Evolutionary conservation across 2,113 vertebrate genomes (phyloP).

Genomic region (Zosterops japonicus): DNA sequence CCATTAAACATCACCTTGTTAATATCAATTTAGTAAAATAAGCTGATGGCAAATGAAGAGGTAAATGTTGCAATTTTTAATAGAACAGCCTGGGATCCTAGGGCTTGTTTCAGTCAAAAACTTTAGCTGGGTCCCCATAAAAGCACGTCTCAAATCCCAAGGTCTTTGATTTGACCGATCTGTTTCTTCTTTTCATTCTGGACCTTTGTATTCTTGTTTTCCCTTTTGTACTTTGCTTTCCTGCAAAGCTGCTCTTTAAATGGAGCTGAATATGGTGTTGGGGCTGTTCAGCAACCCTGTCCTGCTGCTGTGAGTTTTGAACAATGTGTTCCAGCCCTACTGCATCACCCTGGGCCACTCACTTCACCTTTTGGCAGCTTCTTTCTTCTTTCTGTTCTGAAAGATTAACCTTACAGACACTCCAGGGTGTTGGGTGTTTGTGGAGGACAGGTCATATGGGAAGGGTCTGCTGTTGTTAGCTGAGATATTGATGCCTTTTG

Average conservation of each 20-base stretch:
- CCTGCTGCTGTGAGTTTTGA: not conserved
- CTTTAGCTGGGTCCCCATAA: not conserved
- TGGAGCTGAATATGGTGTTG: not conserved
- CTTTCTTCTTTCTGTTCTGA: not conserved
- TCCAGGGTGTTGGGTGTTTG: not conserved
- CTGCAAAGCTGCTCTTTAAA: not conserved
- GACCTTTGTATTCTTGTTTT: not conserved
- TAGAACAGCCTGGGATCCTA: not conserved
- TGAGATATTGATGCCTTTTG: not conserved
- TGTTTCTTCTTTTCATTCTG: not conserved
- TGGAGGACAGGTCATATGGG: not conserved
- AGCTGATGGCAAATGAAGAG: not conserved
- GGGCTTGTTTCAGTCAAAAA: not conserved
- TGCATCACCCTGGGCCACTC: not conserved
- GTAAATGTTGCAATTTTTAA: not conserved
- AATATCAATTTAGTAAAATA: not conserved
- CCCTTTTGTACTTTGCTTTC: not conserved
- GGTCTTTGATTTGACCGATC: not conserved
- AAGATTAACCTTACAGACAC: not conserved
- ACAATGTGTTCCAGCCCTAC: not conserved
- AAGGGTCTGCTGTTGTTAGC: not conserved
- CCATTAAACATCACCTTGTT: not conserved
- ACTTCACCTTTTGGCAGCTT: not conserved
- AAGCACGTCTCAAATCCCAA: not conserved
- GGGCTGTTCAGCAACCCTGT: not conserved